phyloP scores from a whole-genome alignment of 2,113 vertebrate species.

The Podarcis raffonei region DNA sequence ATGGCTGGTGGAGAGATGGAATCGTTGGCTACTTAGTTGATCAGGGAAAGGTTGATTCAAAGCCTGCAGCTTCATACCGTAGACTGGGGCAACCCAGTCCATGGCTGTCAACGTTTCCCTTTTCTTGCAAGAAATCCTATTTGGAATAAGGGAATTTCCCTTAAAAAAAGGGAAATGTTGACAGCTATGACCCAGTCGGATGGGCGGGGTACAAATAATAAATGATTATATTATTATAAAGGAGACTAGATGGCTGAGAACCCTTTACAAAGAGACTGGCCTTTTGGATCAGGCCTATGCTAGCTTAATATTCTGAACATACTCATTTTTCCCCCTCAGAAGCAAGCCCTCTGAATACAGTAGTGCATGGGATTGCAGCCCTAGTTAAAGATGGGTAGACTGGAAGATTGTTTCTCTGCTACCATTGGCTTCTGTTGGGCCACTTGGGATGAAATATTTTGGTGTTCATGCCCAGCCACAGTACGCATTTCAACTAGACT shows the following conservation, averaged over 20 bases:
- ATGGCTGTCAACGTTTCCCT: too few relatives aligned
- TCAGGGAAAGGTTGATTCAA: conserved; percentile 28
- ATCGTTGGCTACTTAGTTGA: neutral
- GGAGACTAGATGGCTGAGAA: neutral
- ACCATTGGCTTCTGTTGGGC: neutral
- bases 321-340: neutral
- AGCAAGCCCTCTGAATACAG: neutral
- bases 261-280: neutral
- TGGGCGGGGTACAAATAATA: too few relatives aligned
- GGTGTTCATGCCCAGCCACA: neutral
- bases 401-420: neutral
- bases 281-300: neutral
- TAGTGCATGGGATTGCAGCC: neutral
- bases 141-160: too few relatives aligned
- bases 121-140: too few relatives aligned
- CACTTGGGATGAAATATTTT: neutral
- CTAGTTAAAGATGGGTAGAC: neutral
- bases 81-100: too few relatives aligned
- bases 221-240: too few relatives aligned
- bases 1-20: conserved; percentile 41
- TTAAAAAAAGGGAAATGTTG: too few relatives aligned
- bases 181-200: too few relatives aligned
- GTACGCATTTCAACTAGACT: neutral
- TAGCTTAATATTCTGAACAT: neutral
- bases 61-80: conserved; percentile 26